These are phyloP conservation scores for Dendrocincla fuliginosa DNA, from an alignment of 2,797 vertebrate species.

Conservation along the genomic window DNA sequence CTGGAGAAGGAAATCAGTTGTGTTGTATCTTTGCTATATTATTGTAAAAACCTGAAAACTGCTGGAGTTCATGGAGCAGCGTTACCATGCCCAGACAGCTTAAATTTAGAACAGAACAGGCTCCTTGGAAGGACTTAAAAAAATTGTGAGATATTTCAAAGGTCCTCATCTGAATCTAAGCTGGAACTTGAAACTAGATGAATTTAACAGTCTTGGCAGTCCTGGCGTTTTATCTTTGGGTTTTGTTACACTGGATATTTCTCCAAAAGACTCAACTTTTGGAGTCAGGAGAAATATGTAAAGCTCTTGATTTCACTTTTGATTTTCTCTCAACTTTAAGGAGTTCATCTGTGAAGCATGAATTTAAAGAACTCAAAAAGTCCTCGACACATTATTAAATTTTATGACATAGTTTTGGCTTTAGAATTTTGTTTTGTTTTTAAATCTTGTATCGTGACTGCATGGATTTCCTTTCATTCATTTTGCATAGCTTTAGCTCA, in stretches of 20 bases:
- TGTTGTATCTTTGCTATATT: background rate
- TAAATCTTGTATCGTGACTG: background rate
- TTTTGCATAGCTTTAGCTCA: constrained; percentile 24
- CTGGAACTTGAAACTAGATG: background rate
- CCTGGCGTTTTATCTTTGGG: background rate
- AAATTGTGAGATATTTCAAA: background rate
- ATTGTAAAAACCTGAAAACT: background rate
- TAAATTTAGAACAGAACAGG: background rate
- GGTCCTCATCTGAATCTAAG: background rate
- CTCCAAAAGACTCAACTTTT: background rate
- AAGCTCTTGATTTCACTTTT: background rate
- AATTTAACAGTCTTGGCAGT: background rate
- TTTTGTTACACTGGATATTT: background rate
- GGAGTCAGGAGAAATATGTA: background rate
- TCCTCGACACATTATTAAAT: background rate
- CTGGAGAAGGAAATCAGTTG: background rate
- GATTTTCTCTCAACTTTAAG: background rate
- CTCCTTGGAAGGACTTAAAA: background rate
- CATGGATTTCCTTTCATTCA: background rate
- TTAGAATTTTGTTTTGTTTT: background rate
- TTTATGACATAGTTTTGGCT: background rate
- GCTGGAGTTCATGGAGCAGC: background rate
- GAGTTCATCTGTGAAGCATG: background rate
- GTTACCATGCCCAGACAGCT: background rate
- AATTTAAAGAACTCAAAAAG: background rate